A percentile compares a stretch with the other conserved stretches of the same genome.
phyloP scores from a whole-genome alignment of 2,113 vertebrate species.

The Lophura nycthemera region DNA sequence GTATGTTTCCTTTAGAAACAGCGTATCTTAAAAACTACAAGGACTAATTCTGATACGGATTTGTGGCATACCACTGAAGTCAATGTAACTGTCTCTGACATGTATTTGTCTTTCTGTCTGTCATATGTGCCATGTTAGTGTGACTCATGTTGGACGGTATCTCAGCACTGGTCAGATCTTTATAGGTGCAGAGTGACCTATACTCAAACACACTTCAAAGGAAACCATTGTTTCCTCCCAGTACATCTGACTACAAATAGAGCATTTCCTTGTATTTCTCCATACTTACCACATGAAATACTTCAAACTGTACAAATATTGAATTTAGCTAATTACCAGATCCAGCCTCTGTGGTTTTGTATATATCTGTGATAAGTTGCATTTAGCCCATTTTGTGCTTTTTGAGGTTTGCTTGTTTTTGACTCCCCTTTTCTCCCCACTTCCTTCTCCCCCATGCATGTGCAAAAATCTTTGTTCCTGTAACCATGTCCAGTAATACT shows the following conservation, averaged over 20 bases:
- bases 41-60: background rate
- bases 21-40: background rate
- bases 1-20: background rate
- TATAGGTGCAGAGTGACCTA: background rate
- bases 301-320: slow-evolving; percentile 59
- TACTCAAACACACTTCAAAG: slow-evolving; percentile 40
- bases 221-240: slow-evolving; percentile 10
- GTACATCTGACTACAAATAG: background rate
- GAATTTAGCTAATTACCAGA: slow-evolving; percentile 55
- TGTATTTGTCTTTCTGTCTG: background rate
- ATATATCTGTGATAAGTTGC: background rate
- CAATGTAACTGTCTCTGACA: background rate
- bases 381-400: background rate
- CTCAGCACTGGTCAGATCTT: slow-evolving; percentile 3
- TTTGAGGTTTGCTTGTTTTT: background rate
- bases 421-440: background rate
- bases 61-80: background rate
- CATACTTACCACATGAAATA: slow-evolving; percentile 55
- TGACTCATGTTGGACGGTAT: slow-evolving; percentile 6
- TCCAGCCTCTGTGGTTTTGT: background rate
- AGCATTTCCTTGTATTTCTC: slow-evolving; percentile 38
- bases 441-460: background rate
- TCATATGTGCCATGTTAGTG: background rate
- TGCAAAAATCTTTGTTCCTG: rapidly evolving
- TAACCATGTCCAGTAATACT: background rate